Conservation (phyloP, 2,113 vertebrate genomes). For the Paedocypris sp. region DNA sequence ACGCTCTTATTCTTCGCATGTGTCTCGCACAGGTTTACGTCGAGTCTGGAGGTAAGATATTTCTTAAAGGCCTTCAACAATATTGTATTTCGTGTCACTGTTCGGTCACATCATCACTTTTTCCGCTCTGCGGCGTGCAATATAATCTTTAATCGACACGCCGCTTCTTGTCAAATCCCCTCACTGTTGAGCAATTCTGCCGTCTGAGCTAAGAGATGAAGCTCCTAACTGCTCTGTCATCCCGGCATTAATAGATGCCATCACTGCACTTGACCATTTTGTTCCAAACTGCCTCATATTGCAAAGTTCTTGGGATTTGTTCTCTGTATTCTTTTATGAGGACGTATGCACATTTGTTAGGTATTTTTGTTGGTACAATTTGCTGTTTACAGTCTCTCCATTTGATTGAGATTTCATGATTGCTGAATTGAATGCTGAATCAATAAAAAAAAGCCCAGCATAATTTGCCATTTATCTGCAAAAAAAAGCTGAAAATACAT, state of each 20-base stretch:
- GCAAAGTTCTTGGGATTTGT: too few species aligned
- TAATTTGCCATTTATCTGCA: too few species aligned
- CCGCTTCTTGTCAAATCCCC: constrained; percentile 17
- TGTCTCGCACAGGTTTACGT: neutral
- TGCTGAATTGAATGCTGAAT: too few species aligned
- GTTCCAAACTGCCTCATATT: constrained; percentile 12
- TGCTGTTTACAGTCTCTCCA: too few species aligned
- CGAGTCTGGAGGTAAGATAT: neutral
- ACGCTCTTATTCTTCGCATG: neutral
- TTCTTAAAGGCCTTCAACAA: neutral
- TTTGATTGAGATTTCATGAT: too few species aligned
- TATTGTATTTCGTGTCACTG: neutral
- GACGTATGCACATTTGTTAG: too few species aligned
- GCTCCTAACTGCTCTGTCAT: constrained; percentile 25
- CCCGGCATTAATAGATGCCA: constrained; percentile 22
- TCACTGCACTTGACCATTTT: constrained; percentile 9
- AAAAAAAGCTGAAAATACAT: too few species aligned
- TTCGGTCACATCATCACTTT: constrained; percentile 1
- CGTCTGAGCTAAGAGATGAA: constrained; percentile 25
- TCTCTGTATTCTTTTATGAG: too few species aligned
- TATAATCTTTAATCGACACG: constrained; percentile 28
- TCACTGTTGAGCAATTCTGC: constrained; percentile 14
- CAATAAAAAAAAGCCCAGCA: too few species aligned
- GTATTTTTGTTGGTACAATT: too few species aligned
- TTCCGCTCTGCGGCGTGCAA: neutral